A percentile compares a stretch with the other conserved stretches of the same genome.
These are phyloP conservation scores for Sphaerodactylus townsendi DNA, from an alignment of 2,113 vertebrate genomes.

Conservation along the genomic window DNA sequence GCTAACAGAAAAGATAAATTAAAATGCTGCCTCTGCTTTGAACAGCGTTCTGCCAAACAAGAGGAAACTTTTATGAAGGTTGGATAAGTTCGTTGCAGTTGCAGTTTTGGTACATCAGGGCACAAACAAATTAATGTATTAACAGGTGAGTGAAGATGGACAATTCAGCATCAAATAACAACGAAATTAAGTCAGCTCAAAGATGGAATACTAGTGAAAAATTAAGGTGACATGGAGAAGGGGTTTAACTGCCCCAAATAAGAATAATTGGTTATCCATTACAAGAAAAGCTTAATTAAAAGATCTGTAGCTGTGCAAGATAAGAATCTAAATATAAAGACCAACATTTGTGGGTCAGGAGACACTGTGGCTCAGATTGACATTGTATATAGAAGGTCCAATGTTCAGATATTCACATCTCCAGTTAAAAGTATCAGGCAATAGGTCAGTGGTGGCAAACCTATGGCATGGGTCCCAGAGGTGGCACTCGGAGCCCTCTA, in stretches of 20 bases:
- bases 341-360: too few relatives aligned
- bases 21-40: neutral
- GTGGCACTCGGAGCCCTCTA: too few relatives aligned
- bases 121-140: neutral
- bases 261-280: neutral
- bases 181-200: neutral
- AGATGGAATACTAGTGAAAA: neutral
- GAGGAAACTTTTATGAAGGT: accelerated
- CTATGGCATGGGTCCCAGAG: too few relatives aligned
- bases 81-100: neutral
- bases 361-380: too few relatives aligned
- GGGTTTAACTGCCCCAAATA: neutral
- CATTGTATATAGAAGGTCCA: too few relatives aligned
- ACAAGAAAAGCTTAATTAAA: neutral
- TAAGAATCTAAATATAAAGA: too few relatives aligned
- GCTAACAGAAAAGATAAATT: neutral
- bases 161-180: neutral
- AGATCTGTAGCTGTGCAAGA: neutral
- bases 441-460: too few relatives aligned
- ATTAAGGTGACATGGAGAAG: neutral
- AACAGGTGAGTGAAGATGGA: neutral
- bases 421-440: too few relatives aligned
- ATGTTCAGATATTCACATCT: too few relatives aligned
- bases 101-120: neutral
- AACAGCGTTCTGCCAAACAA: neutral